These are phyloP conservation scores for Cactoblastis cactorum DNA, from an alignment of 2,888 invertebrate genomes.

Conservation along the genomic window DNA sequence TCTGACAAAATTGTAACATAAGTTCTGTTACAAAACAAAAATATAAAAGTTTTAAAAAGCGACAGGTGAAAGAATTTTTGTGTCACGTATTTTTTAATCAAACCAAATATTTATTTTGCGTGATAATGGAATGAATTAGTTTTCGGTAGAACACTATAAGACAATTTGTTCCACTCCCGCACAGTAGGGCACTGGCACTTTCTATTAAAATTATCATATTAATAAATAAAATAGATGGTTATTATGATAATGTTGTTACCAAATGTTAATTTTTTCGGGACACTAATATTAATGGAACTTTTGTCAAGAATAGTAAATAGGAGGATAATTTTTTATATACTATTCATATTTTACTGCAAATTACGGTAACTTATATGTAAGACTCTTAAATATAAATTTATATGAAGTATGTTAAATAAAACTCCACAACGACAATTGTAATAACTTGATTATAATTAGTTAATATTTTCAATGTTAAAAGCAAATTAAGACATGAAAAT, in stretches of 20 bases:
- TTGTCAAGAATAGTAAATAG: neutral
- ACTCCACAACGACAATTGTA: no score
- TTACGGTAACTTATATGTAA: no score
- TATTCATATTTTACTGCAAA: no score
- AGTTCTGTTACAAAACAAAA: no score
- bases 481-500: no score
- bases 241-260: constrained; percentile 12
- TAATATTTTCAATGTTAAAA: no score
- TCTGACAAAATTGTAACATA: no score
- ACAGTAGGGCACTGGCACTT: constrained; percentile 71
- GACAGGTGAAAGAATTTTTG: neutral
- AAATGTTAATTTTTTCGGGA: constrained; percentile 1
- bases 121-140: constrained; percentile 53
- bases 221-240: constrained; percentile 43
- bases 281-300: neutral
- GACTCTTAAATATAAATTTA: no score
- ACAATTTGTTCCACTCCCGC: constrained; percentile 72
- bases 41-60: neutral
- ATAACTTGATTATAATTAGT: no score
- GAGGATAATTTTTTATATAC: neutral
- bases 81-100: neutral
- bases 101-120: constrained; percentile 23
- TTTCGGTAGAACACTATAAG: constrained; percentile 45
- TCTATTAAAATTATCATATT: constrained; percentile 73
- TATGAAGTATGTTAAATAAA: no score